phyloP scores from a whole-genome alignment of 2,888 invertebrate genomes.

The Drosophila mimica region DNA sequence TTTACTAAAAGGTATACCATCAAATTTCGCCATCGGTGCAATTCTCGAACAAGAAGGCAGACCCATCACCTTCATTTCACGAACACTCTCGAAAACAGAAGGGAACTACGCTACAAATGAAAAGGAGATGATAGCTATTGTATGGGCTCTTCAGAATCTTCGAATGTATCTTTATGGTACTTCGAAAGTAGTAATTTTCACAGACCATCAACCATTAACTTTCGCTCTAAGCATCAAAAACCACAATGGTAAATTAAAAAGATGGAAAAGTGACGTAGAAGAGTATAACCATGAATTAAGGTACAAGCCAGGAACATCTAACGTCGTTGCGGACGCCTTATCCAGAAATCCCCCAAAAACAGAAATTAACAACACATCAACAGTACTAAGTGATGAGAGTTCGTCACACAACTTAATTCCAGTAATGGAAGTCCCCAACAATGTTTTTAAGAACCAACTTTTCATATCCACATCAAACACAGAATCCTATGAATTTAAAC shows the following conservation, averaged over 20 bases:
- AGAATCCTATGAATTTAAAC: neutral
- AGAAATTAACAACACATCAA: conserved; percentile 8
- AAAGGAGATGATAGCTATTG: no score
- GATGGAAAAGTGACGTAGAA: conserved; percentile 34
- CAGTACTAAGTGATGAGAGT: conserved; percentile 44
- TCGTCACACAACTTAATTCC: conserved; percentile 42
- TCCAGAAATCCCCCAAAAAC: conserved; percentile 14
- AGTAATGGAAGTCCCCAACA: conserved; percentile 33
- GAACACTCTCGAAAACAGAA: no score
- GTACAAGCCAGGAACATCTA: conserved; percentile 77
- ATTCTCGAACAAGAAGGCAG: conserved; percentile 9
- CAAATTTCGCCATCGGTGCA: conserved; percentile 12
- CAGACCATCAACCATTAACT: no score
- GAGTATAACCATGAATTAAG: conserved; percentile 54
- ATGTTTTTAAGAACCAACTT: conserved; percentile 50
- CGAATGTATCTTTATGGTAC: no score
- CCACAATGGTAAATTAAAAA: conserved; percentile 32
- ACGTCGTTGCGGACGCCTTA: conserved; percentile 66
- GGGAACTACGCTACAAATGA: no score
- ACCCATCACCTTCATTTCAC: conserved; percentile 11
- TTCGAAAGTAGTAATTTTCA: no score
- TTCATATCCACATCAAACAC: conserved; percentile 17
- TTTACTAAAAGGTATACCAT: neutral
- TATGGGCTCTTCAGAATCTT: no score
- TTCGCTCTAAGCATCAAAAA: no score